Conservation (phyloP, 2,888 invertebrate genomes). For the Hemistola chrysoprasaria region DNA sequence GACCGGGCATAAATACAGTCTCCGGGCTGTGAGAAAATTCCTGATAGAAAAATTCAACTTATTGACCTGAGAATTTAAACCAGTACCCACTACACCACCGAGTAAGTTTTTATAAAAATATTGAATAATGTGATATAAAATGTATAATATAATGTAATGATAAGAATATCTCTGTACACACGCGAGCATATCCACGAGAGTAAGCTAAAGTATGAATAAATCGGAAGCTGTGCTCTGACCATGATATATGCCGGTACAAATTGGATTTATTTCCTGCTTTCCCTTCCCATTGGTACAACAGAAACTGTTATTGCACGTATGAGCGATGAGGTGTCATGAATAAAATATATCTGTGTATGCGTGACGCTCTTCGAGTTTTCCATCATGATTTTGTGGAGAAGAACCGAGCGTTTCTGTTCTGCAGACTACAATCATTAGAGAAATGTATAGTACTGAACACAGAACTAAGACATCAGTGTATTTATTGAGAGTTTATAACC, state of each 20-base stretch:
- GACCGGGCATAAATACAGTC: too few species aligned
- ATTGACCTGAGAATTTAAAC: too few species aligned
- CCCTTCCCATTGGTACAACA: constrained; percentile 64
- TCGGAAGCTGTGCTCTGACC: constrained; percentile 65
- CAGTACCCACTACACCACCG: too few species aligned
- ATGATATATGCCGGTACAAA: constrained; percentile 76
- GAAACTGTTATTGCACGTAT: constrained; percentile 69
- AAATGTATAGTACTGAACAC: too few species aligned
- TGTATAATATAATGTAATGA: background rate
- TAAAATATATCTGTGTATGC: constrained; percentile 64
- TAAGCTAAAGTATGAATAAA: constrained; percentile 60
- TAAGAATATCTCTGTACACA: constrained; percentile 7
- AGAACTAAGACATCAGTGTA: too few species aligned
- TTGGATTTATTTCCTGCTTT: constrained; percentile 75
- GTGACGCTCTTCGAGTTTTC: constrained; percentile 55
- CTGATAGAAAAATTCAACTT: too few species aligned
- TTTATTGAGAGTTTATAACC: too few species aligned
- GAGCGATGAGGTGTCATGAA: constrained; percentile 73
- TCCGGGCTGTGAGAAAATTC: too few species aligned
- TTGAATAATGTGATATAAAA: background rate
- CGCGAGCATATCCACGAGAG: constrained; percentile 12
- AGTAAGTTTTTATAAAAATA: too few species aligned
- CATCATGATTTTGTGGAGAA: constrained; percentile 14
- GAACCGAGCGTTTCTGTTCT: too few species aligned
- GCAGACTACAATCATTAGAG: too few species aligned